phyloP scores from a whole-genome alignment of 2,797 vertebrate genomes.

The Cossypha heuglini region DNA sequence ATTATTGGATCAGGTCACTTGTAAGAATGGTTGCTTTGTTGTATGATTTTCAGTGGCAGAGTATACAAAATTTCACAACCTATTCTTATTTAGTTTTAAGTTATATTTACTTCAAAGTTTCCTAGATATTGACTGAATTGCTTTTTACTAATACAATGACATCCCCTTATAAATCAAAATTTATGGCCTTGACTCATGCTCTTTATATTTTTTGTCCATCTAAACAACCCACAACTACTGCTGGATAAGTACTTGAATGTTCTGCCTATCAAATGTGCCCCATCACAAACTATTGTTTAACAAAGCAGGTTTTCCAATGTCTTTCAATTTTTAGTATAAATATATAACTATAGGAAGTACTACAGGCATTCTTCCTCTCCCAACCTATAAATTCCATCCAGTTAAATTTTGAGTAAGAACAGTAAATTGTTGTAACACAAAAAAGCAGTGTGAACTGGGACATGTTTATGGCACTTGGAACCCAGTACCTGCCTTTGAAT shows the following conservation, averaged over 20 bases:
- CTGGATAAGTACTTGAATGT: constrained; percentile 46
- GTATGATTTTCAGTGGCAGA: neutral
- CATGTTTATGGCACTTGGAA: neutral
- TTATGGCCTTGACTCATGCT: constrained; percentile 17
- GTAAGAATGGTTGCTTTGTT: constrained; percentile 10
- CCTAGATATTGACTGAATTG: constrained; percentile 18
- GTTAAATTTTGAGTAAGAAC: neutral
- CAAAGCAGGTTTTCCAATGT: neutral
- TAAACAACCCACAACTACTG: constrained; percentile 17
- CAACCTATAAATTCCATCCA: neutral
- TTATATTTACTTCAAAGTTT: constrained; percentile 24
- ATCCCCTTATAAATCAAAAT: constrained; percentile 49
- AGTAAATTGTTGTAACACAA: neutral
- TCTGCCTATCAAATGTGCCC: constrained; percentile 32
- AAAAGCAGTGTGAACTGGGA: neutral
- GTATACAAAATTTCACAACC: constrained; percentile 22
- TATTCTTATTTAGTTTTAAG: constrained; percentile 44
- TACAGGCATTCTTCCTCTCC: neutral
- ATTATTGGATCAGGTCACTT: constrained; percentile 5
- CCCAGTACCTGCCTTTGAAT: neutral
- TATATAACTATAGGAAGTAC: neutral
- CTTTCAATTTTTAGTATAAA: neutral
- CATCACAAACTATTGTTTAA: constrained; percentile 10
- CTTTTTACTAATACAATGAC: constrained; percentile 56
- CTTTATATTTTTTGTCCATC: constrained; percentile 49